phyloP scores from a whole-genome alignment of 2,113 vertebrate species.

The Galemys pyrenaicus region DNA sequence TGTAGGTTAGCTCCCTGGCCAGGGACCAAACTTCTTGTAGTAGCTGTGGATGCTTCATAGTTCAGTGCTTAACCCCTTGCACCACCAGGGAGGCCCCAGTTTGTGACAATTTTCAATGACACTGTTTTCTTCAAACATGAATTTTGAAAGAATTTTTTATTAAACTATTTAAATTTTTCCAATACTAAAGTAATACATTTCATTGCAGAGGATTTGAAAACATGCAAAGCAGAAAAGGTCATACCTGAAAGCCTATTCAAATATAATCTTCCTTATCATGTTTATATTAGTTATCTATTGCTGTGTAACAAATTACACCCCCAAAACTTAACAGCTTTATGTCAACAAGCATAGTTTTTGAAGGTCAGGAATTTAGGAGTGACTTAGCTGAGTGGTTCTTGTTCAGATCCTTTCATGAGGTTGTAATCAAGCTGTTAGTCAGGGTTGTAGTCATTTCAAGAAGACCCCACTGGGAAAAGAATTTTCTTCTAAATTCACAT shows the following conservation, averaged over 20 bases:
- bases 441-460: neutral
- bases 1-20: no score
- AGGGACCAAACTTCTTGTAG: no score
- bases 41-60: no score
- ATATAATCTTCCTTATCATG: neutral
- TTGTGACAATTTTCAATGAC: neutral
- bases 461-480: neutral
- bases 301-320: constrained; percentile 1
- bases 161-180: neutral
- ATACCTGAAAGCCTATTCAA: neutral
- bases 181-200: neutral
- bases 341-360: neutral
- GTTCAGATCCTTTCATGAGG: neutral
- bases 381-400: neutral
- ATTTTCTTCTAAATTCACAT: neutral
- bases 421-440: neutral
- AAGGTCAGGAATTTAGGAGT: neutral
- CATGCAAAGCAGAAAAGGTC: neutral
- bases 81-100: no score
- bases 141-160: neutral
- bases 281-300: neutral
- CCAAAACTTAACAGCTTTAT: neutral
- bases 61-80: no score
- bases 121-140: constrained; percentile 15
- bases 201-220: neutral